A percentile compares a stretch with the other conserved stretches of the same genome.
Evolutionary conservation across 1,140 invertebrate genomes (phyloP).

Genomic region (Anoplophora glabripennis): DNA sequence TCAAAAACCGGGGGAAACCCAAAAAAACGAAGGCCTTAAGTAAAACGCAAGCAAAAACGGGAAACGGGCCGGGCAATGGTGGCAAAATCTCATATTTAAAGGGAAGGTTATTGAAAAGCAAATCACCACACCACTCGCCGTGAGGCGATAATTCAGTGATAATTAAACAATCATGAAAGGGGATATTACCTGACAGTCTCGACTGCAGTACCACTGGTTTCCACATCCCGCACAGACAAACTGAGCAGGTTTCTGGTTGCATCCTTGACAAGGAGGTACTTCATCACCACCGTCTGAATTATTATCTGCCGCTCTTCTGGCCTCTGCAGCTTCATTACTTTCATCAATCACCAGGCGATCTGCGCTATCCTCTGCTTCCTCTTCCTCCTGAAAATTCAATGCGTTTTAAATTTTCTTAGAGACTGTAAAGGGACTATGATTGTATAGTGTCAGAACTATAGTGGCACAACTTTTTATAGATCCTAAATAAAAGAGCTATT

Average conservation of each 20-base stretch:
- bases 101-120: no score
- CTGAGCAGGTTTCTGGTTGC: constrained; percentile 70
- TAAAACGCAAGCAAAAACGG: no score
- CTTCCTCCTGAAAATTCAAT: constrained; percentile 55
- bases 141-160: no score
- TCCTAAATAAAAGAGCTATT: no score
- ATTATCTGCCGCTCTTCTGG: constrained; percentile 45
- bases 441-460: no score
- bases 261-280: constrained; percentile 75
- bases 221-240: constrained; percentile 84
- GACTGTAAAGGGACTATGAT: not conserved
- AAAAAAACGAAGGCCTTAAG: no score
- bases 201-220: constrained; percentile 87
- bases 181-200: constrained; percentile 81
- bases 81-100: no score
- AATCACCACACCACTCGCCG: no score
- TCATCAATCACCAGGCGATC: constrained; percentile 65
- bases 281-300: constrained; percentile 50
- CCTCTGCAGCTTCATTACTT: constrained; percentile 53
- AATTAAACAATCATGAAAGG: no score
- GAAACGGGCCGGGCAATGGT: no score
- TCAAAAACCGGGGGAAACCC: no score
- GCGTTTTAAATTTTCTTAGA: not conserved
- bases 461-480: no score
- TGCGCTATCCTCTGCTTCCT: constrained; percentile 53